phyloP scores from a whole-genome alignment of 2,797 vertebrate genomes.

The Psittacula derbiana region DNA sequence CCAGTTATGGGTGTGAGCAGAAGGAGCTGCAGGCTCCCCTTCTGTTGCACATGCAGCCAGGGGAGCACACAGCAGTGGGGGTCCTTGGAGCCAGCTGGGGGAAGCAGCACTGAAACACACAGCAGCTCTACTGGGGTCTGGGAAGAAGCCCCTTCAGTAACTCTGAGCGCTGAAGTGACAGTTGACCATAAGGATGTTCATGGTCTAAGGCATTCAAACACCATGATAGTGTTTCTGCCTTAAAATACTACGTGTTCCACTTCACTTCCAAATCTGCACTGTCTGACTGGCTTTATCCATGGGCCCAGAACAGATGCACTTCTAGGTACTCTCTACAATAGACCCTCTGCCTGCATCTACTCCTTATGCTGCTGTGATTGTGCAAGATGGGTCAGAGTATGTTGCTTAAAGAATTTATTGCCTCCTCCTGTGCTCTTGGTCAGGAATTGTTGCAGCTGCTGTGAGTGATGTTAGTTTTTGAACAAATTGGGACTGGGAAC shows the following conservation, averaged over 20 bases:
- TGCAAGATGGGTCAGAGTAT: not conserved
- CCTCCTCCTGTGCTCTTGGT: not conserved
- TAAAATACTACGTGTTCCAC: not conserved
- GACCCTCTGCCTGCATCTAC: not conserved
- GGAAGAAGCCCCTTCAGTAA: not conserved
- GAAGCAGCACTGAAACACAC: not conserved
- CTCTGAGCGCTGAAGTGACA: not conserved
- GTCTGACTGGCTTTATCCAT: not conserved
- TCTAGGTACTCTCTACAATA: not conserved
- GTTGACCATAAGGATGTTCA: not conserved
- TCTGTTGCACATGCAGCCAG: not conserved
- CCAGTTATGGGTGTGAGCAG: fast-evolving
- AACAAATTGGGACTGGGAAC: not conserved
- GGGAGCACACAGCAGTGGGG: fast-evolving
- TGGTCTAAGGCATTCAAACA: not conserved
- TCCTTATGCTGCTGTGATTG: not conserved
- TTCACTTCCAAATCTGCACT: not conserved
- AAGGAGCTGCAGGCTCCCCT: fast-evolving
- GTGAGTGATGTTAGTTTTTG: not conserved
- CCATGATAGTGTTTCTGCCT: not conserved
- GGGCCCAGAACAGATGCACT: not conserved
- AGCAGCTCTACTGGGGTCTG: not conserved
- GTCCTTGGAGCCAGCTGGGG: not conserved
- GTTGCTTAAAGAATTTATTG: not conserved
- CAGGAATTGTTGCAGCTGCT: not conserved